Evolutionary conservation across 1,140 invertebrate species (phyloP), one percentile per base, ranked within the genome.

Genomic region (Trichomalopsis sarcophagae): DNA sequence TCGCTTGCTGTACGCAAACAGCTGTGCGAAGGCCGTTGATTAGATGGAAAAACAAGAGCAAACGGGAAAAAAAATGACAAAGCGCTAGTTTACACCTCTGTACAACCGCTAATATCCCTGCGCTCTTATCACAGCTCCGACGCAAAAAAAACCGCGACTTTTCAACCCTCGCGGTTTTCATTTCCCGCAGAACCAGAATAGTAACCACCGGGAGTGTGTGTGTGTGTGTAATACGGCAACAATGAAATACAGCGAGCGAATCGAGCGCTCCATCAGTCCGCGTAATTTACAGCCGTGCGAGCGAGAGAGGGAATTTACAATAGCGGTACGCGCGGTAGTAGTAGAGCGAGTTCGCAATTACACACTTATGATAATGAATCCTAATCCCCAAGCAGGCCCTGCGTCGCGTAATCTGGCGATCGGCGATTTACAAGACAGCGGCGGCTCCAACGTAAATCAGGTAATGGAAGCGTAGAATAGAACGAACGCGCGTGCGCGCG

Each of bases 351-450:
- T 75, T 75, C 9, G 74, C 74, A 75, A 75, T 75, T 75, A 75
- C 74, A 33, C 74, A 33, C 30, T 55, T 40, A 40, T 50, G 40
- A 77, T 77, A 77, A 77, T 77, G 75, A 77, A 77, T 55, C 14
- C 40, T 50, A 77, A 77, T 77, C 75, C 75, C 75, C 40, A 40
- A 33, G 74, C 33, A 75, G 74, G 36, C 40, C 10, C 36, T 36
- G 74, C 40, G 74, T 47, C 74, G 17, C 30, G 30, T 75, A 75
- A 75, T 75, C 74, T 33, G 10, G 11, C 27, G n/a, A 13, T 2
- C 74, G 40, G 9, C 75, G 75, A 77, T 77, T 77, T 77, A 77
- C 75, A 77, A 77, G 75, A 55, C 75, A 27, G 75, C 6, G 6
- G 17, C 13, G 36, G 11, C 40, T 23, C 47, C 21, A n/a, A 62